Conservation (phyloP, 2,113 vertebrate genomes). For the Thymallus thymallus region DNA sequence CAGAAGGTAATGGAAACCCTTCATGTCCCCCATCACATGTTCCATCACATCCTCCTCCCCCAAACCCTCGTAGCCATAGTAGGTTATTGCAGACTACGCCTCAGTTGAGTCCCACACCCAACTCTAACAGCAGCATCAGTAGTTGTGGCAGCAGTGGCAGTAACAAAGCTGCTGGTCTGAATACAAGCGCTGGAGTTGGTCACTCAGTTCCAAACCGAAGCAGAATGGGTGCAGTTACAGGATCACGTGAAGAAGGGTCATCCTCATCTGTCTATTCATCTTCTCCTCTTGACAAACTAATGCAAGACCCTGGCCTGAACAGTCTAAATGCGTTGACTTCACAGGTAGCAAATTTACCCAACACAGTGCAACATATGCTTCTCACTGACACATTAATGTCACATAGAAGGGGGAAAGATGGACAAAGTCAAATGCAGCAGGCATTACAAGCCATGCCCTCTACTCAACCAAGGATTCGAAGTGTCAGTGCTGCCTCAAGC, state of each 20-base stretch:
- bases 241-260: constrained; percentile 57
- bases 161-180: constrained; percentile 63
- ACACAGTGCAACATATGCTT: constrained; percentile 95
- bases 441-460: constrained; percentile 72
- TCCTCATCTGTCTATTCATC: constrained; percentile 52
- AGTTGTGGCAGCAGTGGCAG: constrained; percentile 75
- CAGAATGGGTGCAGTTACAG: constrained; percentile 53
- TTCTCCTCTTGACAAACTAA: constrained; percentile 78
- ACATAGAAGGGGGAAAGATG: constrained; percentile 83
- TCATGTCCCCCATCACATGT: constrained; percentile 56
- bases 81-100: constrained; percentile 86
- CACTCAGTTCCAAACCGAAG: constrained; percentile 55
- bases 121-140: constrained; percentile 82
- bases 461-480: constrained; percentile 75
- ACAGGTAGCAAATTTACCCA: constrained; percentile 96
- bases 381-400: constrained; percentile 91
- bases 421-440: constrained; percentile 77
- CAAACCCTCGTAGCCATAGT: constrained; percentile 69
- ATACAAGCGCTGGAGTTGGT: constrained; percentile 34
- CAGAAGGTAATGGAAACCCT: constrained; percentile 82
- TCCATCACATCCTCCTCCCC: constrained; percentile 58
- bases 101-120: constrained; percentile 92
- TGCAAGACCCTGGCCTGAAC: constrained; percentile 87
- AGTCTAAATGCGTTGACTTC: constrained; percentile 95
- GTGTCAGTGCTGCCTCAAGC: constrained; percentile 57